A percentile compares a stretch with the other conserved stretches of the same genome.
Conservation (phyloP, 35 echinoderm and acorn worm genomes). For the Heliocidaris erythrogramma region DNA sequence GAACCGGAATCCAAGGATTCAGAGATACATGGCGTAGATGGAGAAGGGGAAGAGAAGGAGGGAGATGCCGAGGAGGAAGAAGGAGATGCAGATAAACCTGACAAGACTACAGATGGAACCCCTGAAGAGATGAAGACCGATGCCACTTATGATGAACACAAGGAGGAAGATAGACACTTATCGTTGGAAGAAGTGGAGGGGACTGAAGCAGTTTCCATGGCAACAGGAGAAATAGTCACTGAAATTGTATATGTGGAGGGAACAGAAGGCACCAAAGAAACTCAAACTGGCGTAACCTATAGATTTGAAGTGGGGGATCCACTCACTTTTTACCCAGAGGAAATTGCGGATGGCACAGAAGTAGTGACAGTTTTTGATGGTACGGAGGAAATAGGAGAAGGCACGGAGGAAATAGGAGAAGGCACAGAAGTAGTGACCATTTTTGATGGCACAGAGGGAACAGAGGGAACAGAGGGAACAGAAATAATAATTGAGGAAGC, state of each 20-base stretch:
- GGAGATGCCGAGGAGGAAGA: background rate
- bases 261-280: background rate
- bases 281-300: no score
- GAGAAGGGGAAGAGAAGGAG: background rate
- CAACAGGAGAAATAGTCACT: background rate
- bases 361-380: background rate
- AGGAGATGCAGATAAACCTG: conserved; percentile 14
- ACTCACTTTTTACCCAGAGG: no score
- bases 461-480: no score
- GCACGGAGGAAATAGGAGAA: background rate
- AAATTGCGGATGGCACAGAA: background rate
- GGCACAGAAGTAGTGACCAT: background rate
- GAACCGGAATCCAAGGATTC: background rate
- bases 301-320: no score
- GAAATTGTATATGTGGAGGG: background rate
- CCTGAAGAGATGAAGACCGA: background rate
- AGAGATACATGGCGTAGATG: background rate
- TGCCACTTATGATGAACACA: background rate
- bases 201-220: background rate
- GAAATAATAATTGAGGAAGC: no score
- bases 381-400: no score
- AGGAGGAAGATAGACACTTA: background rate
- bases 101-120: background rate
- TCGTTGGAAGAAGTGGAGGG: background rate
- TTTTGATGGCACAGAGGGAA: no score